Conservation (phyloP, 92 coral and sea anemone genomes). For the Heliopora coerulea region DNA sequence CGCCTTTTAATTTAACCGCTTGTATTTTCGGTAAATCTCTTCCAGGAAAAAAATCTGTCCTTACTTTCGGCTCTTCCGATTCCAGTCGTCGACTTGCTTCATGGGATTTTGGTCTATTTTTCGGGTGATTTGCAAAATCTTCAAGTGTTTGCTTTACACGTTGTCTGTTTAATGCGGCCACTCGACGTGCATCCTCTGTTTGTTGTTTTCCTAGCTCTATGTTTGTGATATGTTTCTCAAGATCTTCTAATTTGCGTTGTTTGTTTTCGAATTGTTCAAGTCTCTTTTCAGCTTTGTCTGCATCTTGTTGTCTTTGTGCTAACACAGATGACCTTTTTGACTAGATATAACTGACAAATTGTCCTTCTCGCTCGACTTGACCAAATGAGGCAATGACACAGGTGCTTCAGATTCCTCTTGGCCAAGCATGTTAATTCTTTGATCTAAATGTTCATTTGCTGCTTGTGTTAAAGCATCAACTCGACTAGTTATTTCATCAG, state of each 20-base stretch:
- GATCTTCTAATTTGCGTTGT: not conserved
- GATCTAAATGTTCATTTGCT: not conserved
- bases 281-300: not conserved
- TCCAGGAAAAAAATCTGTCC: not conserved
- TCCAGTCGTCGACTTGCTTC: too few relatives aligned
- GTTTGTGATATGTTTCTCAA: not conserved
- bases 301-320: constrained; percentile 15
- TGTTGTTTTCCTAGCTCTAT: constrained; percentile 11
- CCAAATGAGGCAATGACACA: too few relatives aligned
- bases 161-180: constrained; percentile 3
- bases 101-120: too few relatives aligned
- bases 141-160: too few relatives aligned
- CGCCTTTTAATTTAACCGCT: constrained; percentile 5
- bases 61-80: constrained; percentile 11
- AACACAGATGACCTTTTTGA: not conserved
- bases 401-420: constrained; percentile 7
- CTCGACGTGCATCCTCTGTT: constrained; percentile 28
- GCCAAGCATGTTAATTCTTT: not conserved
- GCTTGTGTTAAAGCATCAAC: not conserved
- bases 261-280: constrained; percentile 4
- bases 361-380: constrained; percentile 8
- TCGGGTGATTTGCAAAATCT: too few relatives aligned
- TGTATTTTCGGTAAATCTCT: not conserved
- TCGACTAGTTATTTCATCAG: constrained; percentile 15
- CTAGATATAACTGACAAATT: not conserved